Evolutionary conservation across 2,888 invertebrate species (phyloP), one percentile per base, ranked within the genome.

Genomic region (Temnothorax ravouxi): DNA sequence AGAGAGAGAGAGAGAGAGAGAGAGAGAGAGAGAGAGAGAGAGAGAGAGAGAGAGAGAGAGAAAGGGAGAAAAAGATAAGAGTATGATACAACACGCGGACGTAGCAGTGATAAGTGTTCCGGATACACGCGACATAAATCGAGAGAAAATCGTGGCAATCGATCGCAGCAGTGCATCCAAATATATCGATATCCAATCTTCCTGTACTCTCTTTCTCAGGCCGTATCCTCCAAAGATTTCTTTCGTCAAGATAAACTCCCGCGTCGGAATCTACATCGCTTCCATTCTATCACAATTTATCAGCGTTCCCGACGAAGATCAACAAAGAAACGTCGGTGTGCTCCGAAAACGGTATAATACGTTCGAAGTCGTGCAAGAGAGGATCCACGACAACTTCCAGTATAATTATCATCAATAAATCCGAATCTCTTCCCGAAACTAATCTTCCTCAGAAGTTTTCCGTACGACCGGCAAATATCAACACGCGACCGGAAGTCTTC

Each of bases 91-190:
- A 56, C 41, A 64, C 52, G 62, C 41, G 52, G 93, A 95, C 92
- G 91, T 95, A 92, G 93, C 93, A 94, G 95, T 89, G 92, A 94
- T 85, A 92, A 94, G 89, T 90, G 89, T 80, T 90, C 87, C 84
- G 92, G 95, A 93, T 88, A 94, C 93, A 94, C 93, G 47, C 64
- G 52, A 62, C 54, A 15, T 34, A 11, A 38, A 74, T n/a, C 64
- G 47, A 67, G 13, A 15, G 21, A 75, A 52, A 54, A 62, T 66
- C 41, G 50, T 18, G 21, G 9, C 29, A 44, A 41, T 25, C 29
- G 44, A 71, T 47, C 18, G 47, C 4, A 18, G 13, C n/a, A 54
- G 41, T 77, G 38, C 13, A 79, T 59, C 21, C 47, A 21, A 59
- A 29, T 41, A 66, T 38, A 66, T 38, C 52, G 18, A 29, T 47